Percentiles rank a stretch among this genome's conserved stretches.
Conservation (phyloP, 2,797 vertebrate genomes). For the Threskiornis aethiopicus region DNA sequence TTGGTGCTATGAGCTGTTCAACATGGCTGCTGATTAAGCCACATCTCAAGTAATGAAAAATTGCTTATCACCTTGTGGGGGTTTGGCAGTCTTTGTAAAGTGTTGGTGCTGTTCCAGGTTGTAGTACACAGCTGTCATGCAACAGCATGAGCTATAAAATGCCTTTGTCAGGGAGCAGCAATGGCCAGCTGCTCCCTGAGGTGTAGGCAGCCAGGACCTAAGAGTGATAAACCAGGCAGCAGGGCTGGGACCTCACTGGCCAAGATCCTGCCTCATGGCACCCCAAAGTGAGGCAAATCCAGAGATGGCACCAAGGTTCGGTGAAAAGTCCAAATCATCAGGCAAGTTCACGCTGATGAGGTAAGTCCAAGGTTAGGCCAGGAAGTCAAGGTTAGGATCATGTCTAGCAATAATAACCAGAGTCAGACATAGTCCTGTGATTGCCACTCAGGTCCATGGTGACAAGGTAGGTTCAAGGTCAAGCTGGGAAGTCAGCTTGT, state of each 20-base stretch:
- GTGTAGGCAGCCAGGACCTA: neutral
- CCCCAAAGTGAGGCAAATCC: neutral
- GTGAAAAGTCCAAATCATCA: neutral
- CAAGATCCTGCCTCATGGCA: neutral
- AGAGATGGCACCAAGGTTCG: neutral
- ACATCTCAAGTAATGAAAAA: neutral
- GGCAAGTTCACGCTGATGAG: neutral
- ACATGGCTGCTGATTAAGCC: neutral
- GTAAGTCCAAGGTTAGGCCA: neutral
- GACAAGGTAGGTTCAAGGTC: neutral
- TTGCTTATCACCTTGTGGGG: neutral
- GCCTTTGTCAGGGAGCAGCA: neutral
- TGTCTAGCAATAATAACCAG: neutral
- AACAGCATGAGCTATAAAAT: neutral
- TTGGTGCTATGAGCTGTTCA: neutral
- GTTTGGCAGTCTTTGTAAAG: neutral
- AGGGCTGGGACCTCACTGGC: neutral
- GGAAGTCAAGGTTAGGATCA: neutral
- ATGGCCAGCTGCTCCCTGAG: neutral
- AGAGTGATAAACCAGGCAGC: neutral
- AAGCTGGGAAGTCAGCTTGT: neutral
- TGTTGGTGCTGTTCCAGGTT: neutral
- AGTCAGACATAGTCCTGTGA: neutral
- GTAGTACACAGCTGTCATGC: neutral
- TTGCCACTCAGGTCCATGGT: rapidly evolving